Conservation (phyloP, 2,797 vertebrate species). For the Taenioides sp. region DNA sequence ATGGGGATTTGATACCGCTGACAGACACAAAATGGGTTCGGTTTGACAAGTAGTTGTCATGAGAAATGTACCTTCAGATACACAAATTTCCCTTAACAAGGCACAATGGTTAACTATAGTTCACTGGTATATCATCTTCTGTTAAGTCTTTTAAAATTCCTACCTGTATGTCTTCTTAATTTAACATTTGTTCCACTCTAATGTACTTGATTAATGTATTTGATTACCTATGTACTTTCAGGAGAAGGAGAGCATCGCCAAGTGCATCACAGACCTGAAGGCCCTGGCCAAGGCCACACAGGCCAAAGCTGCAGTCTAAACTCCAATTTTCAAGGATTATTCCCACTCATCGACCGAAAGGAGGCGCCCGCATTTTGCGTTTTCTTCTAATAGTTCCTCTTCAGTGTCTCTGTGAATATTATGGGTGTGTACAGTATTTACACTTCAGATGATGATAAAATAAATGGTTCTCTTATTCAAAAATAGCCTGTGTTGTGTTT, state of each 20-base stretch:
- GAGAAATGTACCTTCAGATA: too few species aligned
- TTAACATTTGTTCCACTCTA: neutral
- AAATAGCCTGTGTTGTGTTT: slow-evolving; percentile 22
- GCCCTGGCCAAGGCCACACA: slow-evolving; percentile 80
- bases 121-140: neutral
- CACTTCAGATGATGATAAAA: slow-evolving; percentile 69
- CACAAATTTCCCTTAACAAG: too few species aligned
- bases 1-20: too few species aligned
- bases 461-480: slow-evolving; percentile 77
- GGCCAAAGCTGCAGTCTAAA: slow-evolving; percentile 68
- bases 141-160: neutral
- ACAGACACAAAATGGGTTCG: too few species aligned
- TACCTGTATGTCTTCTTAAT: neutral
- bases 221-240: slow-evolving; percentile 60
- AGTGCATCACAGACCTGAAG: slow-evolving; percentile 93
- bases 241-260: slow-evolving; percentile 94
- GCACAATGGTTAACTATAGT: neutral
- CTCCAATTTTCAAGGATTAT: slow-evolving; percentile 31
- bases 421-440: slow-evolving; percentile 79
- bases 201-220: neutral
- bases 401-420: slow-evolving; percentile 64
- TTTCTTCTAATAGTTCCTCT: slow-evolving; percentile 65
- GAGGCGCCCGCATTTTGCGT: slow-evolving; percentile 65
- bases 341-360: slow-evolving; percentile 35
- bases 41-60: too few species aligned